These are phyloP conservation scores for Metaphire vulgaris DNA, from an alignment of 1,140 invertebrate species.

Conservation along the genomic window DNA sequence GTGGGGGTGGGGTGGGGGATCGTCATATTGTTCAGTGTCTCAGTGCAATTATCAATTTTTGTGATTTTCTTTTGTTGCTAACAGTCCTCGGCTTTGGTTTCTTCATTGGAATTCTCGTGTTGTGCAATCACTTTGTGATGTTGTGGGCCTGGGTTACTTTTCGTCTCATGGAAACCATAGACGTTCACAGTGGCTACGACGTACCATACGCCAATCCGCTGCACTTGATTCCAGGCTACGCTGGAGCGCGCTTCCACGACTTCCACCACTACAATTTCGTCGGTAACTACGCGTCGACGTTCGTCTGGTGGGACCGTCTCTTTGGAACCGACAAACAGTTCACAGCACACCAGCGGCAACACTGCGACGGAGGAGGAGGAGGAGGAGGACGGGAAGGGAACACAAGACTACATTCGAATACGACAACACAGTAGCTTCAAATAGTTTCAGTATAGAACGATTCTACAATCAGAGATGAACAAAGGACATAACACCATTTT, in stretches of 20 bases:
- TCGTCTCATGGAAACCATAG: constrained; percentile 43
- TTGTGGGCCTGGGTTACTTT: constrained; percentile 43
- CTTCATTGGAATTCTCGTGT: constrained; percentile 42
- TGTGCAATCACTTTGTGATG: constrained; percentile 41
- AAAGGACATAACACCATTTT: too few relatives aligned
- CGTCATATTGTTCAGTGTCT: too few relatives aligned
- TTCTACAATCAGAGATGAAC: too few relatives aligned
- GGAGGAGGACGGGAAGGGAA: too few relatives aligned
- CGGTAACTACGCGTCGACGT: constrained; percentile 45
- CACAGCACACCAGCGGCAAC: too few relatives aligned
- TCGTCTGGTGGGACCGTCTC: constrained; percentile 45
- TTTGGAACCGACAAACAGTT: constrained; percentile 44
- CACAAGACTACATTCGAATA: too few relatives aligned
- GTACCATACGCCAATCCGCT: constrained; percentile 42
- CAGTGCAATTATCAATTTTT: too few relatives aligned
- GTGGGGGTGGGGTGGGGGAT: too few relatives aligned
- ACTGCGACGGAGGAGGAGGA: too few relatives aligned
- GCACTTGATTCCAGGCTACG: constrained; percentile 44
- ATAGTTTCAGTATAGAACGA: too few relatives aligned
- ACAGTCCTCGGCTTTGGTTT: constrained; percentile 43
- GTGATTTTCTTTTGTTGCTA: neutral
- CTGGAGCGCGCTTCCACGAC: constrained; percentile 42
- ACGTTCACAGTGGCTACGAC: constrained; percentile 46
- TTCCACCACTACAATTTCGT: constrained; percentile 46
- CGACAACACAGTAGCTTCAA: too few relatives aligned